A percentile compares a stretch with the other conserved stretches of the same genome.
Evolutionary conservation across 2,888 invertebrate species (phyloP).

Genomic region (Patella pellucida): DNA sequence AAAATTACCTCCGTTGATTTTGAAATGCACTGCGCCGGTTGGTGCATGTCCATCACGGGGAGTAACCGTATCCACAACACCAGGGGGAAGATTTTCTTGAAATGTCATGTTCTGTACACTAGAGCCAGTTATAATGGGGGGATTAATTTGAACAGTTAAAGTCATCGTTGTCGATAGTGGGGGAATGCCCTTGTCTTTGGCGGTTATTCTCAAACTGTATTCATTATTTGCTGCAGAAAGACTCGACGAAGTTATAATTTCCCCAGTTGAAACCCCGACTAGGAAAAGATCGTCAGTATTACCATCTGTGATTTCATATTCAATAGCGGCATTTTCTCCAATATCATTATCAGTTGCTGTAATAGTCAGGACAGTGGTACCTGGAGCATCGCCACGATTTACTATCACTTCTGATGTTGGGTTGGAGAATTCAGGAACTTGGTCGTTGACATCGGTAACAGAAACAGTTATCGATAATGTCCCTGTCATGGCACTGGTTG

Average conservation of each 20-base stretch:
- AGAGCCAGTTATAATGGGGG: neutral
- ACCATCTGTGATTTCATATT: constrained; percentile 34
- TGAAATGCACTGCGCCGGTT: neutral
- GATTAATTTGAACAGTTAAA: constrained; percentile 84
- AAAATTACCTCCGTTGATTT: neutral
- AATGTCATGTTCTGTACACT: neutral
- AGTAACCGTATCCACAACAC: neutral
- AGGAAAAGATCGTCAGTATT: constrained; percentile 34
- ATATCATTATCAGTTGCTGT: constrained; percentile 41
- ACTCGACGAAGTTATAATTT: constrained; percentile 24
- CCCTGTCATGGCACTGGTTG: neutral
- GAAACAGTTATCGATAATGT: neutral
- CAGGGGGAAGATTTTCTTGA: neutral
- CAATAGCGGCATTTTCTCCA: constrained; percentile 38
- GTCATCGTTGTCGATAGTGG: constrained; percentile 83
- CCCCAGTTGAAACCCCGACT: constrained; percentile 32
- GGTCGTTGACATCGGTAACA: neutral
- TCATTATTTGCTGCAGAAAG: constrained; percentile 22
- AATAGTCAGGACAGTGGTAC: constrained; percentile 26
- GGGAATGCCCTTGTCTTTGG: constrained; percentile 72
- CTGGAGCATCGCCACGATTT: constrained; percentile 22
- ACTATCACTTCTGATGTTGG: neutral
- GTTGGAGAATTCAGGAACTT: neutral
- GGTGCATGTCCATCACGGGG: neutral
- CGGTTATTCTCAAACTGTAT: constrained; percentile 71